A percentile compares a stretch with the other conserved stretches of the same genome.
Conservation (phyloP, 2,113 vertebrate species). For the Stigmatopora nigra region DNA sequence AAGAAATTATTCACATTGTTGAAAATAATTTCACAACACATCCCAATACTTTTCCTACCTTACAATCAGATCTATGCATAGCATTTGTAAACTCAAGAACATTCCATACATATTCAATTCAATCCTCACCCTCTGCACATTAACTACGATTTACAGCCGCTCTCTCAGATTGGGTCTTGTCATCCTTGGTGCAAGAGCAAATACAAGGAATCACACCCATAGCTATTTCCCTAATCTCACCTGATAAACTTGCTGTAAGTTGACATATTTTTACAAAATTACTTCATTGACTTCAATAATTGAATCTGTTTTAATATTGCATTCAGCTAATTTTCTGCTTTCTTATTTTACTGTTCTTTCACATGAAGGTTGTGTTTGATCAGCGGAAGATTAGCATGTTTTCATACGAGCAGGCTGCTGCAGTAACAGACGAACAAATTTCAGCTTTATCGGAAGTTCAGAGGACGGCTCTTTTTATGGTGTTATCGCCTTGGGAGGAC, state of each 20-base stretch:
- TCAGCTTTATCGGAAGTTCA: conserved; percentile 52
- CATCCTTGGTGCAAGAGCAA: conserved; percentile 71
- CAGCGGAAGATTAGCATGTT: conserved; percentile 67
- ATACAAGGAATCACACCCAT: conserved; percentile 69
- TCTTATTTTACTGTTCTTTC: not conserved
- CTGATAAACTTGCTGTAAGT: conserved; percentile 71
- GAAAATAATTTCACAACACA: too few relatives aligned
- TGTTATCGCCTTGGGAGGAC: conserved; percentile 65
- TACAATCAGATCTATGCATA: too few relatives aligned
- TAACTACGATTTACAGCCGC: conserved; percentile 57
- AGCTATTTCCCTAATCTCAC: conserved; percentile 66
- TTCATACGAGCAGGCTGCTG: conserved; percentile 71
- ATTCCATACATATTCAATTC: too few relatives aligned
- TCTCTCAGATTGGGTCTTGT: conserved; percentile 72
- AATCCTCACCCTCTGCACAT: not conserved
- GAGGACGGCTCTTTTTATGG: conserved; percentile 66
- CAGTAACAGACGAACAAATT: conserved; percentile 60
- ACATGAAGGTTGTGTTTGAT: conserved; percentile 66
- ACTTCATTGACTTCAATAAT: not conserved
- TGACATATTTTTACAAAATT: not conserved
- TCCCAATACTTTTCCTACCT: too few relatives aligned
- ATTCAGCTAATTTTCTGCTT: not conserved
- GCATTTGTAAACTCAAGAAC: too few relatives aligned
- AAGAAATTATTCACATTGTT: too few relatives aligned
- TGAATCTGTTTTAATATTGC: not conserved